Base-by-base conservation (phyloP, 2,797 vertebrate species). In the Periparus ater region DNA sequence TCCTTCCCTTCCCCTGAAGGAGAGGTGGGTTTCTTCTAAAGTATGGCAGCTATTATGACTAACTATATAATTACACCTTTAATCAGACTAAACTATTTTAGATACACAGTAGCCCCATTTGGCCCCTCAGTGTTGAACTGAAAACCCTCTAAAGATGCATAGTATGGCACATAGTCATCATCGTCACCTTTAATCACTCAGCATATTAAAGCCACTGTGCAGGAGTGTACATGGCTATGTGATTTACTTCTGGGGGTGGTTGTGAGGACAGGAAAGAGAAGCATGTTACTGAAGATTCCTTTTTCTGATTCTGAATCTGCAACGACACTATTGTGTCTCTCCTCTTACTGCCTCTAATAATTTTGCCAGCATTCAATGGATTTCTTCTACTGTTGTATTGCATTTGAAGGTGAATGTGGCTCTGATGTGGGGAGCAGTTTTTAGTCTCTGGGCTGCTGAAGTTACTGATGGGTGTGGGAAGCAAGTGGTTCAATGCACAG, bases 41-140 rank as follows among this genome's bases (percentile, higher is more conserved):
- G 94, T 93, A 96, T 86, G 93, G 94, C 75, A 91, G 91, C 90
- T 96, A 95, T 96, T 96, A 96, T 96, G 96, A 97, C 88, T 95
- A 96, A 95, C 87, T 91, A 4, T 92, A 72, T 96, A 97, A 97
- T 95, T 96, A 76, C 32, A 94, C 89, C 91, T 92, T 96, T 95
- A 92, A 96, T 96, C 95, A 96, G 92, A 86, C 89, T 91, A 38
- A 93, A 92, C 90, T 96, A 95, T 94, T 94, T 94, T 86, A 95
- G 94, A 94, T 95, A 93, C 50, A 93, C 44, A 13, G 93, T 92
- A 97, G 95, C 93, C 89, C 92, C 60, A 89, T 95, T 94, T 95
- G 93, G 96, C 82, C 92, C 95, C 93, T 96, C 62, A 23, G n/a
- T 89, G 89, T 88, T 94, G 82, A 95, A 80, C 2, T 70, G 89